A percentile compares a stretch with the other conserved stretches of the same genome.
Evolutionary conservation across 1,140 invertebrate species (phyloP).

Genomic region (Brachionus rotundiformis): DNA sequence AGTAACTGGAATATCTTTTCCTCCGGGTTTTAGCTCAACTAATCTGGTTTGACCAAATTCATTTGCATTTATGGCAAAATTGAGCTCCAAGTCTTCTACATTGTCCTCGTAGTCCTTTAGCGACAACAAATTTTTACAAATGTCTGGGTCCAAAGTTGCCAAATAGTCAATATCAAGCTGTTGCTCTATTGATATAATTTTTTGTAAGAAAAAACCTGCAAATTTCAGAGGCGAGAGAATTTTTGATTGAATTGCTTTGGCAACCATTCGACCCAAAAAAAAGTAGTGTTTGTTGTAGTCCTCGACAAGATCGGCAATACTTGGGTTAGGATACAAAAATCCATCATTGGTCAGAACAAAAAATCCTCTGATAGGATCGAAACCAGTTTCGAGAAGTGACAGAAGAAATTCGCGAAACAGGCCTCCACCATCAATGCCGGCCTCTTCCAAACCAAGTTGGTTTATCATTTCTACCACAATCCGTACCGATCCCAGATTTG

Average conservation of each 20-base stretch:
- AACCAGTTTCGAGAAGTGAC: constrained; percentile 81
- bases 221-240: constrained; percentile 45
- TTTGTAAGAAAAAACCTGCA: constrained; percentile 70
- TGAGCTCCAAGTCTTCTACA: constrained; percentile 68
- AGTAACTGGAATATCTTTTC: constrained; percentile 83
- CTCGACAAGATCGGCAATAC: constrained; percentile 77
- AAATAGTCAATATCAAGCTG: constrained; percentile 86
- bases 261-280: constrained; percentile 82
- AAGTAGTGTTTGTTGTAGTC: constrained; percentile 88
- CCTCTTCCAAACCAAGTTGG: constrained; percentile 81
- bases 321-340: constrained; percentile 90
- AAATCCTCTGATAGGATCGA: constrained; percentile 93
- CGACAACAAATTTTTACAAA: constrained; percentile 84
- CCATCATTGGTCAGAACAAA: constrained; percentile 88
- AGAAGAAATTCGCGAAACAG: constrained; percentile 75
- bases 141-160: constrained; percentile 83
- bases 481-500: background rate
- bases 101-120: constrained; percentile 73
- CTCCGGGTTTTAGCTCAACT: constrained; percentile 85
- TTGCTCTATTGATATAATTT: constrained; percentile 77
- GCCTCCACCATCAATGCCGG: constrained; percentile 91
- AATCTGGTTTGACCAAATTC: constrained; percentile 77
- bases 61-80: constrained; percentile 82
- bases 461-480: constrained; percentile 74
- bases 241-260: constrained; percentile 43